Percentiles rank a stretch among this genome's conserved stretches.
Evolutionary conservation across 2,113 vertebrate species (phyloP).

Genomic region (Pomatostomus ruficeps): DNA sequence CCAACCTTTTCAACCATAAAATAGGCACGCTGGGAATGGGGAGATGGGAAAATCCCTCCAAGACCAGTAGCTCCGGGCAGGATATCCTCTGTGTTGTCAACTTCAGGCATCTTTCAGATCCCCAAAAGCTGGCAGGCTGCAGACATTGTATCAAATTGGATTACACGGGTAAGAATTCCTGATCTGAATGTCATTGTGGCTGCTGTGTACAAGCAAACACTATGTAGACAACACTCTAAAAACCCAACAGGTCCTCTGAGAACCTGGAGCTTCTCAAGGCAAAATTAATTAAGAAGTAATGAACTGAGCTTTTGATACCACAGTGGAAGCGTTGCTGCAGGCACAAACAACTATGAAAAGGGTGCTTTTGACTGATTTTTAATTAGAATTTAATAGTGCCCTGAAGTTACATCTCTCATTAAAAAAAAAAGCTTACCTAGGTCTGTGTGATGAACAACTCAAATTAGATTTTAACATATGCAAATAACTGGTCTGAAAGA

Average conservation of each 20-base stretch:
- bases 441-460: constrained; percentile 13
- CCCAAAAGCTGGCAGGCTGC: background rate
- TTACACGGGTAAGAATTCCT: constrained; percentile 20
- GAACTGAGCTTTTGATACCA: constrained; percentile 38
- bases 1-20: background rate
- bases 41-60: background rate
- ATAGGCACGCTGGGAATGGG: background rate
- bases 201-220: background rate
- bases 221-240: background rate
- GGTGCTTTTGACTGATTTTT: constrained; percentile 52
- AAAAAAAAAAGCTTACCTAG: background rate
- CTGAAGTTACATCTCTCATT: constrained; percentile 45
- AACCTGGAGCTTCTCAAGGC: constrained; percentile 40
- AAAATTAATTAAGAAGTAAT: constrained; percentile 67
- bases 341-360: constrained; percentile 39
- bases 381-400: constrained; percentile 66
- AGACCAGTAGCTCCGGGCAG: background rate
- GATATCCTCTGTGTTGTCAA: background rate
- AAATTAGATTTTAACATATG: constrained; percentile 51
- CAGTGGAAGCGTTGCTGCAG: constrained; percentile 35
- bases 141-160: constrained; percentile 29
- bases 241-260: constrained; percentile 37
- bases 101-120: background rate
- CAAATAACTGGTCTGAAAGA: constrained; percentile 17
- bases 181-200: background rate